A percentile compares a stretch with the other conserved stretches of the same genome.
phyloP scores from a whole-genome alignment of 2,888 invertebrate genomes.

The Pammene fasciana region DNA sequence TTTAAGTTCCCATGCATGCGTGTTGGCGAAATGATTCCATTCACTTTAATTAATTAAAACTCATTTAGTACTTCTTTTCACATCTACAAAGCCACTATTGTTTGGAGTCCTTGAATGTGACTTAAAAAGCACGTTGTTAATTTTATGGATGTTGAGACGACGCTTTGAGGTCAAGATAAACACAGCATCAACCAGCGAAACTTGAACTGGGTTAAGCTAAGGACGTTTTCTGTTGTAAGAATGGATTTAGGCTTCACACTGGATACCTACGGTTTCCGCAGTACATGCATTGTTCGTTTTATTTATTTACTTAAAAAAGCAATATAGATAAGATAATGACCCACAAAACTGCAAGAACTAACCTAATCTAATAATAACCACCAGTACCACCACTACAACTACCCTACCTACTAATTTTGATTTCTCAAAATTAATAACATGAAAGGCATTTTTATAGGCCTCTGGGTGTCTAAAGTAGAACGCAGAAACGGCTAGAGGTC shows the following conservation, averaged over 20 bases:
- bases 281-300: no score
- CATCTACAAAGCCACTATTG: slow-evolving; percentile 48
- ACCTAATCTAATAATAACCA: no score
- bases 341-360: no score
- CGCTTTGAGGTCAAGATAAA: slow-evolving; percentile 73
- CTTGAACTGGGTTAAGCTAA: slow-evolving; percentile 55
- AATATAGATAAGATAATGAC: no score
- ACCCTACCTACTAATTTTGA: no score
- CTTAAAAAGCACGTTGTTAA: slow-evolving; percentile 74
- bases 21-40: slow-evolving; percentile 40
- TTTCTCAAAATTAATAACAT: no score
- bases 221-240: slow-evolving; percentile 41
- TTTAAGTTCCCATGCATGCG: slow-evolving; percentile 37
- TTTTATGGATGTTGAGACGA: slow-evolving; percentile 74
- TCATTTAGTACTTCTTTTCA: slow-evolving; percentile 29
- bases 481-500: slow-evolving; percentile 57
- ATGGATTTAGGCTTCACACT: no score
- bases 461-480: slow-evolving; percentile 40
- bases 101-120: slow-evolving; percentile 70
- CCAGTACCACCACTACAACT: no score
- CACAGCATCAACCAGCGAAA: slow-evolving; percentile 58
- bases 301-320: no score
- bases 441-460: no score
- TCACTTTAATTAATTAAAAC: slow-evolving; percentile 43
- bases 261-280: no score